phyloP scores from a whole-genome alignment of 2,797 vertebrate species.

The Phrynocephalus vlangalii region DNA sequence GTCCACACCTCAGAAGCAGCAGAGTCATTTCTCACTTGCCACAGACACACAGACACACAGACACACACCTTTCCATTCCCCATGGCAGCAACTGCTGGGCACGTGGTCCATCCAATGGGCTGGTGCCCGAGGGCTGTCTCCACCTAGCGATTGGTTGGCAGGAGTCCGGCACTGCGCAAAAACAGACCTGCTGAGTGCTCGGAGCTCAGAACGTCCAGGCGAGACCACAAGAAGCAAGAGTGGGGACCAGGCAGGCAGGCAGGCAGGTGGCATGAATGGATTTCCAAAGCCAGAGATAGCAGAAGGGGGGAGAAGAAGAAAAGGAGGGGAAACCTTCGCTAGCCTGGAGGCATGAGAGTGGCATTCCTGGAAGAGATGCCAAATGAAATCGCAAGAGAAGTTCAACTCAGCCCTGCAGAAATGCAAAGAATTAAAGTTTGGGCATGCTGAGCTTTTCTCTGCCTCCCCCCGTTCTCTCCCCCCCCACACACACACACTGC shows the following conservation, averaged over 20 bases:
- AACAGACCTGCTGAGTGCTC: conserved; percentile 84
- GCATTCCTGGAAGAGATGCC: conserved; percentile 62
- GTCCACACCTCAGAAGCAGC: conserved; percentile 59
- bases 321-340: conserved; percentile 26
- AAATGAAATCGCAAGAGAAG: conserved; percentile 32
- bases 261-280: conserved; percentile 46
- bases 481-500: neutral
- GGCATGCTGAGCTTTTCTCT: conserved; percentile 66
- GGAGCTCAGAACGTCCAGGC: conserved; percentile 87
- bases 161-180: conserved; percentile 89
- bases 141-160: conserved; percentile 80
- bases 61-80: neutral
- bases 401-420: conserved; percentile 65
- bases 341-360: conserved; percentile 46
- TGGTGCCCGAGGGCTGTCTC: conserved; percentile 54
- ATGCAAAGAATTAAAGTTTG: conserved; percentile 79
- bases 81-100: conserved; percentile 70
- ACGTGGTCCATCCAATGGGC: conserved; percentile 55
- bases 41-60: conserved; percentile 57
- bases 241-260: conserved; percentile 40
- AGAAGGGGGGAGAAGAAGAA: conserved; percentile 48
- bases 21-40: conserved; percentile 34
- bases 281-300: conserved; percentile 16
- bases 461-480: conserved; percentile 54
- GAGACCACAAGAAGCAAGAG: conserved; percentile 71